phyloP scores from a whole-genome alignment of 2,888 invertebrate species.

The Agonopterix heracliana region DNA sequence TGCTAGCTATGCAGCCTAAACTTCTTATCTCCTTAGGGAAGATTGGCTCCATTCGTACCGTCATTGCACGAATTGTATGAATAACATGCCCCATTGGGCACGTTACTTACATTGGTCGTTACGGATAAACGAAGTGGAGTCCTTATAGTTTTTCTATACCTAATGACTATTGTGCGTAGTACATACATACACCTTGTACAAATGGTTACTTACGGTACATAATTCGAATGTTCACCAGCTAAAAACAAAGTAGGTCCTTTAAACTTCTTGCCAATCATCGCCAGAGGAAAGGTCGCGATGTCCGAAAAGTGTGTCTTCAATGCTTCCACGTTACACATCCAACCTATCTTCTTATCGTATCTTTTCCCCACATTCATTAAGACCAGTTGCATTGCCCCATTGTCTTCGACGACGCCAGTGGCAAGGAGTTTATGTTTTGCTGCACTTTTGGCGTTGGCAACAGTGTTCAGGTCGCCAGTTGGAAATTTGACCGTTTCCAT shows the following conservation, averaged over 20 bases:
- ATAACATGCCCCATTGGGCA: no score
- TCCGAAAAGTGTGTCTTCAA: slow-evolving; percentile 28
- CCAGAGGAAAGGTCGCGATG: slow-evolving; percentile 42
- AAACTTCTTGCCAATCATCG: slow-evolving; percentile 30
- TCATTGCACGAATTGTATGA: no score
- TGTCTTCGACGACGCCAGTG: slow-evolving; percentile 26
- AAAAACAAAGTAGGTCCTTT: slow-evolving; percentile 47
- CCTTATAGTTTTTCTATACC: no score
- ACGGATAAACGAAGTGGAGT: no score
- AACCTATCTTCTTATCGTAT: slow-evolving; percentile 31
- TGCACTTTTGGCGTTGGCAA: slow-evolving; percentile 76
- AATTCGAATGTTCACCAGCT: slow-evolving; percentile 29
- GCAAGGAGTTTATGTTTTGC: slow-evolving; percentile 35
- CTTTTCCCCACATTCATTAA: slow-evolving; percentile 41
- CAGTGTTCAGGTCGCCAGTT: slow-evolving; percentile 33
- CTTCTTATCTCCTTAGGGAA: no score
- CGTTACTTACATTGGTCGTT: no score
- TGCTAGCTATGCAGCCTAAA: no score
- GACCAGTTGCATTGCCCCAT: slow-evolving; percentile 30
- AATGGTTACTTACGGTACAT: no score
- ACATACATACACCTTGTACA: no score
- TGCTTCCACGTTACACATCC: slow-evolving; percentile 43
- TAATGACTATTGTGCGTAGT: no score
- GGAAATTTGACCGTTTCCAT: slow-evolving; percentile 75
- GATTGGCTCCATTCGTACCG: no score